Base-by-base conservation (phyloP, 2,888 invertebrate species). In the Arge pagana region DNA sequence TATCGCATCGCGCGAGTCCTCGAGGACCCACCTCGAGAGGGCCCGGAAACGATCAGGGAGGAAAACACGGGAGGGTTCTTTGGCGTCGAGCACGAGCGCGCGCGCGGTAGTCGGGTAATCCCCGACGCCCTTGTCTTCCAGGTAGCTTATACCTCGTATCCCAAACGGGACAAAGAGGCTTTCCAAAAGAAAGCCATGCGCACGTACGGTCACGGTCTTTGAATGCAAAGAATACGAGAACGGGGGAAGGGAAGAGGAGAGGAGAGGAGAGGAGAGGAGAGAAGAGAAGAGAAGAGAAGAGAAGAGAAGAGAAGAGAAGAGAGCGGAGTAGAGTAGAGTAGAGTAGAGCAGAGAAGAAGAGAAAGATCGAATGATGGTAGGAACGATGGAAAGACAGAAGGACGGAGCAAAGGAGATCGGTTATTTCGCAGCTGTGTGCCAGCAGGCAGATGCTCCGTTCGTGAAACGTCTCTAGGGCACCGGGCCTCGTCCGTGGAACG, bases 371-470 rank as follows among this genome's bases (percentile, higher is more conserved):
- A 36, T 51, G 48, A 52, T 31, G 54, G 53, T 40, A 54, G 52
- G 54, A 5, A 35, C 1, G 5, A 4, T 4, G 18, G 21, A n/a
- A 18, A 30, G 15, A n/a, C 16, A 42, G 23, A 31, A 56, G 54
- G 48, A 53, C 53, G 55, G 41, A 52, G 49, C 54, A 60, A 55
- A 42, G 55, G 58, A 58, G 50, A 54, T 60, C 59, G 64, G 56
- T 64, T 68, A 68, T 68, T 68, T 64, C 63, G 68, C 68, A 68
- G 68, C 68, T 68, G 68, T 65, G 64, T 61, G 58, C 62, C 63
- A 66, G 65, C 60, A 61, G 65, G 68, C 72, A 72, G 72, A 72
- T 72, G 72, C 72, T 69, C 58, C 61, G 65, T 66, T 4, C 13
- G 11, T 7, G 33, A 67, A 68, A 66, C 68, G 67, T 70, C 66